These are phyloP conservation scores for Ctenicera cuprea DNA, from an alignment of 2,888 invertebrate genomes.

Conservation along the genomic window DNA sequence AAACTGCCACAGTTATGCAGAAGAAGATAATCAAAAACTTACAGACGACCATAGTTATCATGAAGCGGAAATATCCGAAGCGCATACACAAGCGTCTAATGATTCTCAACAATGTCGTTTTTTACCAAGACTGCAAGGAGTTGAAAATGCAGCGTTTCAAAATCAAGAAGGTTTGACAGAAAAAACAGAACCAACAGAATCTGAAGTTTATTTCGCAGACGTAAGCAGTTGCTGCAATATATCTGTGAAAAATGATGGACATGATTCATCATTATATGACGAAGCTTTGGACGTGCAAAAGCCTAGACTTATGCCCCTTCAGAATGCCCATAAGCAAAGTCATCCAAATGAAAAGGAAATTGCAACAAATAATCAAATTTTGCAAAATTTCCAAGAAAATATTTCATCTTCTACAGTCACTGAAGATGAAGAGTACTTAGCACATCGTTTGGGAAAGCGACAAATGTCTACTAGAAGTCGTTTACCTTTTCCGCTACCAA, in stretches of 20 bases:
- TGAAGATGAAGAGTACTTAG: constrained; percentile 77
- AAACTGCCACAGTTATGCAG: constrained; percentile 59
- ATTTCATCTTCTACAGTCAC: constrained; percentile 64
- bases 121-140: constrained; percentile 78
- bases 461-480: constrained; percentile 72
- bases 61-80: constrained; percentile 65
- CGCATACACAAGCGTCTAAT: constrained; percentile 59
- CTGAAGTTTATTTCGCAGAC: constrained; percentile 91
- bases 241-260: constrained; percentile 77
- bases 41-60: constrained; percentile 70
- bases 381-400: constrained; percentile 67
- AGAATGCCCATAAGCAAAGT: constrained; percentile 69
- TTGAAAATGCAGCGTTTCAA: constrained; percentile 86
- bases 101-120: constrained; percentile 67
- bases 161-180: constrained; percentile 78
- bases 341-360: constrained; percentile 59
- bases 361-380: constrained; percentile 60
- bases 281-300: constrained; percentile 73
- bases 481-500: constrained; percentile 27
- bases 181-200: constrained; percentile 81
- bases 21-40: constrained; percentile 60
- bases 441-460: constrained; percentile 75
- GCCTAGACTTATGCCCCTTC: constrained; percentile 68
- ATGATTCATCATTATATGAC: constrained; percentile 77
- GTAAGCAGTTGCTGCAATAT: constrained; percentile 90